phyloP scores from a whole-genome alignment of 2,888 invertebrate genomes.

The Drosophila borealis region DNA sequence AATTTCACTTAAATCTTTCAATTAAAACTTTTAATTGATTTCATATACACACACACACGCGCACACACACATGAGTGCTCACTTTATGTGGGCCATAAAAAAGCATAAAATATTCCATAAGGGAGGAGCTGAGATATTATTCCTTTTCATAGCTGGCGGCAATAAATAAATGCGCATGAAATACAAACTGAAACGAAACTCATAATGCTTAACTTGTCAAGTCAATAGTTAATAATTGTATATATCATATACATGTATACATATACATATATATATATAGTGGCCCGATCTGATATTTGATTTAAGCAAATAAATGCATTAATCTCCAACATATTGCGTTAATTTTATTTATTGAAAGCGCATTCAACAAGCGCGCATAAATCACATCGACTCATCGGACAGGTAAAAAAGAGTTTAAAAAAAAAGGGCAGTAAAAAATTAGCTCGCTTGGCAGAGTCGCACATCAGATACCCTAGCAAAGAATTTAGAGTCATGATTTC shows the following conservation, averaged over 20 bases:
- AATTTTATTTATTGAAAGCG: conserved; percentile 33
- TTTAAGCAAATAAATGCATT: conserved; percentile 26
- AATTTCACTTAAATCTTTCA: conserved; percentile 76
- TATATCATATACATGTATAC: neutral
- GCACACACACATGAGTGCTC: conserved; percentile 10
- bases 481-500: no score
- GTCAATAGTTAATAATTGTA: conserved; percentile 20
- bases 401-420: neutral
- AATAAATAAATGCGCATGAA: conserved; percentile 38
- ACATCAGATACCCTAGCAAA: neutral
- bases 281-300: conserved; percentile 26
- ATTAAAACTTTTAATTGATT: conserved; percentile 78
- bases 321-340: conserved; percentile 33
- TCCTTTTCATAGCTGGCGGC: conserved; percentile 21
- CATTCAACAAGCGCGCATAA: conserved; percentile 19
- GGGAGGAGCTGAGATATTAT: neutral
- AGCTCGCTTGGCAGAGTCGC: neutral
- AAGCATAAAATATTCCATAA: conserved; percentile 32
- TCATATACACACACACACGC: conserved; percentile 38
- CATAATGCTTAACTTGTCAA: conserved; percentile 34
- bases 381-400: conserved; percentile 3
- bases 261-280: neutral
- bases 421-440: neutral
- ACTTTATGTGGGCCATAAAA: conserved; percentile 26
- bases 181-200: conserved; percentile 7